Base-by-base conservation (phyloP, 2,797 vertebrate species). In the Manis pentadactyla region DNA sequence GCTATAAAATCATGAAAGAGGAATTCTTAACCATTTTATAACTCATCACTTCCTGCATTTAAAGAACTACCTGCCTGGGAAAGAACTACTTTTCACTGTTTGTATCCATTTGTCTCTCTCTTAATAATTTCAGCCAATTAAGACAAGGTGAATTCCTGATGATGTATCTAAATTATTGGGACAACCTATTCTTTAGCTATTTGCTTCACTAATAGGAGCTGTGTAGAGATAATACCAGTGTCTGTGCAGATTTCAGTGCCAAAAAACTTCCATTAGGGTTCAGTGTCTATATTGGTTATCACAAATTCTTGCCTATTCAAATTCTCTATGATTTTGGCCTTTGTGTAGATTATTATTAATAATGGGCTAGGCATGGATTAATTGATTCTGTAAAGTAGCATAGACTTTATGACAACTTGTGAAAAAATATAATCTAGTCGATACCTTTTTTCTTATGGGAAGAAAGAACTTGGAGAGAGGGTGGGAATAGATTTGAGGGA, bases 371-470 rank as follows among this genome's bases (percentile, higher is more conserved):
- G 19, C 37, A 55, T 46, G 69, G 53, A 55, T 63, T 91, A 74
- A 63, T 49, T 90, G 53, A 88, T 85, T 61, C 68, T 90, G 59
- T 39, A 87, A 27, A 89, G 39, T 46, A 66, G 66, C 31, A 18
- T 31, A 73, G 79, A 75, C 55, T n/a, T 94, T 23, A 37, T 81
- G 31, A 90, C 12, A 84, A 10, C 42, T 86, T 92, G 64, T 95
- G 39, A 71, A 64, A 73, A 66, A 68, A 11, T 77, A n/a, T 55
- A 73, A 87, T 34, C 64, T 92, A 51, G 27, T 78, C 68, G 63
- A 66, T 81, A 8, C 53, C 23, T 81, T 69, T 71, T 87, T 87
- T 42, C 37, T 17, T 37, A 4, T 55, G 53, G 39, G 23, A 79
- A 81, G n/a, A 25, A 85, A 84, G 64, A 92, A 37, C 25, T 55